phyloP scores from a whole-genome alignment of 2,888 invertebrate genomes.

The Ornithoptera alexandrae region DNA sequence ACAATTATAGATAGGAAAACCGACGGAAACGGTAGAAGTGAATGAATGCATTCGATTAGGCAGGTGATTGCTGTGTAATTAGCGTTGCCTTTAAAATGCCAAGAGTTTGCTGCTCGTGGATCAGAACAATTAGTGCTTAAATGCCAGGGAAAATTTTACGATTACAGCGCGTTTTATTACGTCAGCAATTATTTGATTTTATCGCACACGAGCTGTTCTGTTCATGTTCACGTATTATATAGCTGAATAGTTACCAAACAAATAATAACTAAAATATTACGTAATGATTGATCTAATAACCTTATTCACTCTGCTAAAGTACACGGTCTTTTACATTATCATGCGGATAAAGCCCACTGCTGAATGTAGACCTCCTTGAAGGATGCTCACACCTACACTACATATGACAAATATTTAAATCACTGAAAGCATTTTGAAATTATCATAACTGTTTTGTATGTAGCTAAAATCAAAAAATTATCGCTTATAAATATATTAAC shows the following conservation, averaged over 20 bases:
- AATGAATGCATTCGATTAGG: constrained; percentile 33
- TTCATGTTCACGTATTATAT: neutral
- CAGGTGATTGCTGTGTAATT: constrained; percentile 33
- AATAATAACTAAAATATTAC: neutral
- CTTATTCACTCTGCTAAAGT: no score
- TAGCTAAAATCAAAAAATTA: no score
- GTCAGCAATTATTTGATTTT: neutral
- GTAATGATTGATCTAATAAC: no score
- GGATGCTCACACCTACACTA: no score
- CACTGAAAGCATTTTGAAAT: no score
- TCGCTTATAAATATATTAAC: no score
- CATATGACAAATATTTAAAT: no score
- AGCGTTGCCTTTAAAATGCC: constrained; percentile 31
- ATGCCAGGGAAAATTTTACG: constrained; percentile 3
- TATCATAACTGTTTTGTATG: no score
- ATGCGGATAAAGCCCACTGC: no score
- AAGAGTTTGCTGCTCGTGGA: constrained; percentile 11
- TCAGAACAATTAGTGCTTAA: constrained; percentile 13
- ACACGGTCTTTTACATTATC: no score
- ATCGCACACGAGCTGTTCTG: neutral
- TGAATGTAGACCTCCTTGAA: no score
- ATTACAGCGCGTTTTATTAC: constrained; percentile 7
- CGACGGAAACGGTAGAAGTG: constrained; percentile 46
- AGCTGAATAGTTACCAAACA: neutral
- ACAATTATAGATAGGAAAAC: constrained; percentile 45